Base-by-base conservation (phyloP, 2,797 vertebrate genomes). In the Argya squamiceps region DNA sequence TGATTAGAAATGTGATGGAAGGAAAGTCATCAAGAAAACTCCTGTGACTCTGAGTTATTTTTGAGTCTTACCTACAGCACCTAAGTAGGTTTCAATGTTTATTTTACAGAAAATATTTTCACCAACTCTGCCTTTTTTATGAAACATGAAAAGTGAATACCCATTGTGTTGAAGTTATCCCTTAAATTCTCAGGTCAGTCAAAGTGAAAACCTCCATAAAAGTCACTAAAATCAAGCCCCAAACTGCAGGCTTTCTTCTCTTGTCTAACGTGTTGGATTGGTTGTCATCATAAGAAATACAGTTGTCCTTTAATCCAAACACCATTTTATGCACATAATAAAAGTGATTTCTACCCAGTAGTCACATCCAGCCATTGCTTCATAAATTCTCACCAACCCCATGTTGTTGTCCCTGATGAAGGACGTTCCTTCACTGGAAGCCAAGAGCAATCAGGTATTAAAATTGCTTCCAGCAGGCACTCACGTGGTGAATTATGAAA, bases 341-440 rank as follows among this genome's bases (percentile, higher is more conserved):
- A 97, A 97, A 97, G 84, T 96, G 96, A 97, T 97, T 96, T 97
- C 97, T 96, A 36, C 52, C 68, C 59, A 69, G 84, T 56, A 87
- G 93, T 97, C 92, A 94, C 79, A 85, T 92, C 87, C 89, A 71
- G 41, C 43, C 84, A 52, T 74, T 87, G 87, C 81, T 68, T 93
- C 93, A 83, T 97, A 96, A 97, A 96, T 97, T 93, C 88, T 78
- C 60, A 62, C 69, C 55, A 93, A n/a, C 17, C n/a, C 49, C 73
- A 62, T 94, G 53, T 69, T 83, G 74, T 80, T 73, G 60, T 85
- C 71, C 84, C 84, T 64, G 68, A 87, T 80, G 92, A 97, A 97
- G 96, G 95, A 93, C 96, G 5, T 77, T 92, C n/a, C 76, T 90
- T 77, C 71, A 37, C 60, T 90, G 83, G 50, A 77, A 95, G 68